Conservation (phyloP, 2,797 vertebrate genomes). For the Coracias cyanogaster region DNA sequence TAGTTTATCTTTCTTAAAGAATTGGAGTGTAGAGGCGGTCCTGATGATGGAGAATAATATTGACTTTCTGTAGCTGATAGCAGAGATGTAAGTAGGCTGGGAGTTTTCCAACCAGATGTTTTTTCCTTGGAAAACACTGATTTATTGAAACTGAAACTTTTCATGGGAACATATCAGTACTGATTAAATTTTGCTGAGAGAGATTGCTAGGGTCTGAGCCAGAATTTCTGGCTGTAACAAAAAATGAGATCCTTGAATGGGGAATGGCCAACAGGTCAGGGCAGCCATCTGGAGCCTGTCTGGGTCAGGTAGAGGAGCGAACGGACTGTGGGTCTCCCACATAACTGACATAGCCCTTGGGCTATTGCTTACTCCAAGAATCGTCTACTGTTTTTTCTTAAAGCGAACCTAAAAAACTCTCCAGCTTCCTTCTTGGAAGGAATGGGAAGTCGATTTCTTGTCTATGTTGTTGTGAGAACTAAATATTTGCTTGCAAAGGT, state of each 20-base stretch:
- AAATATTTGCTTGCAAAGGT: not conserved
- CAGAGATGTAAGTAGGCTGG: constrained; percentile 47
- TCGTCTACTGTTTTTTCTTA: not conserved
- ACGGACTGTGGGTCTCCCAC: not conserved
- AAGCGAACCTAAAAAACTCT: not conserved
- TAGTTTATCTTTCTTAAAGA: constrained; percentile 13
- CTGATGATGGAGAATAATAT: constrained; percentile 49
- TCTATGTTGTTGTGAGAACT: not conserved
- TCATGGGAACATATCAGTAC: constrained; percentile 68
- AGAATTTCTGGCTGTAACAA: constrained; percentile 19
- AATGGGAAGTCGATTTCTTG: not conserved
- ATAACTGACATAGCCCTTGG: not conserved
- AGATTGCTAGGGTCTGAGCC: constrained; percentile 43
- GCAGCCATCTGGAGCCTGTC: constrained; percentile 44
- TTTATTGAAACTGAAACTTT: constrained; percentile 71
- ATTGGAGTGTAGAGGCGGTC: not conserved
- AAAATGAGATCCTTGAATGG: constrained; percentile 2
- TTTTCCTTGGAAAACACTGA: constrained; percentile 59
- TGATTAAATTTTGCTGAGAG: constrained; percentile 67
- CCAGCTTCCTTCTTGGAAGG: not conserved
- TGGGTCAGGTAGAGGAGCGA: constrained; percentile 39
- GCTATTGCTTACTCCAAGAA: not conserved
- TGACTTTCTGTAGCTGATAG: constrained; percentile 59
- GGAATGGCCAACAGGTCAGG: constrained; percentile 39
- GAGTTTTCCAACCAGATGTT: constrained; percentile 58